Base-by-base conservation (phyloP, 1,140 invertebrate species). In the Scylla paramamosain region DNA sequence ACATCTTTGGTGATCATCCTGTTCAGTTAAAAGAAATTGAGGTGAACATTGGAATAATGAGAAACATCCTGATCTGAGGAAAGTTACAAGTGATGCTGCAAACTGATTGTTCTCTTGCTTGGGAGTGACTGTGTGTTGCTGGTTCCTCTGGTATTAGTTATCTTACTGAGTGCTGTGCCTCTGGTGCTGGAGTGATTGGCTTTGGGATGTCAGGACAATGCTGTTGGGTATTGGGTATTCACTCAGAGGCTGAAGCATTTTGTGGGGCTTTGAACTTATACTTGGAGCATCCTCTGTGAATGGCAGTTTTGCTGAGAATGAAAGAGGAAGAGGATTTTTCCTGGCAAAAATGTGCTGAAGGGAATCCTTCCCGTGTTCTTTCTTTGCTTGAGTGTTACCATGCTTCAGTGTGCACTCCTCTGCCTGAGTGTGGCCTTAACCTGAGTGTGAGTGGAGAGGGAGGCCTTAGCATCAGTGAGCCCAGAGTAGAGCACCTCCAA, bases 401-500 rank as follows among this genome's bases (percentile, higher is more conserved):
- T 77, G 67, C 67, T 77, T 77, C n/a, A 77, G 67, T 77, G 67
- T 77, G 67, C 67, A 77, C 67, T 77, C 67, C 14, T 59, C 2
- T 77, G 67, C n/a, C 6, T n/a, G 20, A n/a, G 67, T n/a, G 67
- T 77, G 67, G 6, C 67, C 25, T 20, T 77, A 77, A 77, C 67
- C 52, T 77, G 67, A 77, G 67, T 77, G 67, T 77, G 67, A 77
- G n/a, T 77, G 67, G 67, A 77, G 67, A 77, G 67, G 67, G 67
- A 77, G 67, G 67, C 67, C 25, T 77, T 77, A 77, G 67, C 67
- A 77, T 77, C 67, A 77, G 67, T 25, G 67, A 77, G 67, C 67
- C 67, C 67, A 77, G 67, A 77, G 67, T 77, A 77, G 67, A 77
- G 67, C 67, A 77, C 67, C 67, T 77, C 67, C 67, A 16, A 91